Conservation (phyloP, 1,140 invertebrate species). For the Hylaeus volcanicus region DNA sequence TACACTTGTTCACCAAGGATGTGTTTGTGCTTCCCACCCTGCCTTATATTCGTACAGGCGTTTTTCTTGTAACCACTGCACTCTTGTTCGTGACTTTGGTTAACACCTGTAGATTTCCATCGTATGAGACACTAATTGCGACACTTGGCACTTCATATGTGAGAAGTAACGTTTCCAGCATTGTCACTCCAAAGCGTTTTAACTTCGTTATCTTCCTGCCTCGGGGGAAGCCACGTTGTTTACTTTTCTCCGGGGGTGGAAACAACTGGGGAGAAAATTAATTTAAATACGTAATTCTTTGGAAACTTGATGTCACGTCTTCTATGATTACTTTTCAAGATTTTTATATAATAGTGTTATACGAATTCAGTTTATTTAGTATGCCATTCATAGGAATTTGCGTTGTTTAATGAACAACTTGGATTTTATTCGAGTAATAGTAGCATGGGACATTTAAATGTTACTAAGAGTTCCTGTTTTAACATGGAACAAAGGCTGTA, state of each 20-base stretch:
- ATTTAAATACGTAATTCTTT: neutral
- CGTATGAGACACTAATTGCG: too few relatives aligned
- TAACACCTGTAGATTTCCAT: constrained; percentile 42
- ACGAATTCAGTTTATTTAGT: too few relatives aligned
- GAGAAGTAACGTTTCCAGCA: neutral
- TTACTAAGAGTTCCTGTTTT: too few relatives aligned
- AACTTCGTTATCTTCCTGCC: neutral
- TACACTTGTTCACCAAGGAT: constrained; percentile 48
- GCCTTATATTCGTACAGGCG: neutral
- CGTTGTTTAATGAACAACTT: too few relatives aligned
- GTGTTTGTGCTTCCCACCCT: constrained; percentile 16
- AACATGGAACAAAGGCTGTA: too few relatives aligned
- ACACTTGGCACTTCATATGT: neutral
- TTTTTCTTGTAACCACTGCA: constrained; percentile 10
- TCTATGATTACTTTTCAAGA: too few relatives aligned
- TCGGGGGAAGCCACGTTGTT: neutral
- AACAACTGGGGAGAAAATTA: neutral
- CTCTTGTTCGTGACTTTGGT: constrained; percentile 27
- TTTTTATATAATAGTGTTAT: too few relatives aligned
- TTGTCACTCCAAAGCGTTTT: neutral
- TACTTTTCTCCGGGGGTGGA: neutral
- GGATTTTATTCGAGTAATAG: too few relatives aligned
- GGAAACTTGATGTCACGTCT: too few relatives aligned
- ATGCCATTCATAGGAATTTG: too few relatives aligned
- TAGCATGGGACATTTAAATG: too few relatives aligned